These are phyloP conservation scores for Leptinotarsa texana DNA, from an alignment of 1,140 invertebrate species.

Conservation along the genomic window DNA sequence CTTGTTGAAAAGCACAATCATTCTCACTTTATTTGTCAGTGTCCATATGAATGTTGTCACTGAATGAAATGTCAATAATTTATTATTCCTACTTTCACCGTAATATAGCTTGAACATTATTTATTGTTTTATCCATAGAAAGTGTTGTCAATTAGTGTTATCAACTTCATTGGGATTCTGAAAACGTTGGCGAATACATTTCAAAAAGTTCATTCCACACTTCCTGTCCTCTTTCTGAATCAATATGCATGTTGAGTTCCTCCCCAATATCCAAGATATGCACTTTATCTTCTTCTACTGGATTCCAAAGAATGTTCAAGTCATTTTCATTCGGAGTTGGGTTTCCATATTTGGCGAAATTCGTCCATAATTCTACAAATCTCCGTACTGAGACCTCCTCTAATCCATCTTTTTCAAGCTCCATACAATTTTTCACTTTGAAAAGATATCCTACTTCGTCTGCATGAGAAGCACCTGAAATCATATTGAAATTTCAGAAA, in stretches of 20 bases:
- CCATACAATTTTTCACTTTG: background rate
- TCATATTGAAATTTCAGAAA: too few relatives aligned
- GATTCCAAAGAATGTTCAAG: constrained; percentile 36
- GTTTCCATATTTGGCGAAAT: constrained; percentile 57
- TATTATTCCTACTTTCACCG: too few relatives aligned
- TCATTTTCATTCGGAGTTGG: constrained; percentile 51
- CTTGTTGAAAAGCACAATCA: too few relatives aligned
- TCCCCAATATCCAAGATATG: constrained; percentile 31
- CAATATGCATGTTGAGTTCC: constrained; percentile 13
- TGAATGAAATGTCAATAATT: too few relatives aligned
- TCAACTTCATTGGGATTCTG: too few relatives aligned
- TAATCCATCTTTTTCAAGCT: constrained; percentile 6
- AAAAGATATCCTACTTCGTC: constrained; percentile 13
- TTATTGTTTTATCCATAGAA: too few relatives aligned
- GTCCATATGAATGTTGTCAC: too few relatives aligned
- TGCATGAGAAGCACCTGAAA: constrained; percentile 28
- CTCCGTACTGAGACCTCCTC: constrained; percentile 45
- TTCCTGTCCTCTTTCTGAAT: constrained; percentile 32
- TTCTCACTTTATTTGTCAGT: too few relatives aligned
- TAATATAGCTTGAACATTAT: too few relatives aligned
- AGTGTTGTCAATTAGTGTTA: too few relatives aligned
- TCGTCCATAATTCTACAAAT: constrained; percentile 56
- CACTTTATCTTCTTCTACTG: constrained; percentile 31
- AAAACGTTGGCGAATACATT: background rate
- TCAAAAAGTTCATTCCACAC: constrained; percentile 33